These are phyloP conservation scores for Hippoglossus stenolepis DNA, from an alignment of 2,113 vertebrate genomes.

Conservation along the genomic window DNA sequence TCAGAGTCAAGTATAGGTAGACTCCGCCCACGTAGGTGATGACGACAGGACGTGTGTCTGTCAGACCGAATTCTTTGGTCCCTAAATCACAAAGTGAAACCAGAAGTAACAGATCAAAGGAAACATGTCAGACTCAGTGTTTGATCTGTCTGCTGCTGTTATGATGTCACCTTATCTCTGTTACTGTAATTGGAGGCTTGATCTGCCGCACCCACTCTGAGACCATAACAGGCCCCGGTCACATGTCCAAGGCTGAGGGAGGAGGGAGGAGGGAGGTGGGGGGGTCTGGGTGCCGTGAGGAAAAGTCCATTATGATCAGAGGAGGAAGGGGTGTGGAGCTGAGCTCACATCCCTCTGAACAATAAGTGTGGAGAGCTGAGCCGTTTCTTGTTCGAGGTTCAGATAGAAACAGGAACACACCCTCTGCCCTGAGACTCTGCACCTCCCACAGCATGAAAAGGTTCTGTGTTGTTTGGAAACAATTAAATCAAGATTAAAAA, in stretches of 20 bases:
- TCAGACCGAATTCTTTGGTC: no score
- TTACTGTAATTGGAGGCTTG: constrained; percentile 29
- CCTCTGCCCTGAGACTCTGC: not conserved
- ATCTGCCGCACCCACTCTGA: constrained; percentile 1
- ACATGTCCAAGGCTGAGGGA: constrained; percentile 15
- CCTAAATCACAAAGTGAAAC: no score
- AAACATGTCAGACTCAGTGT: no score
- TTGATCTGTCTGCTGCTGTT: constrained; percentile 8
- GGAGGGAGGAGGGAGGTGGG: not conserved
- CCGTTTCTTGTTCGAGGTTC: constrained; percentile 15
- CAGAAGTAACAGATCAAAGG: no score
- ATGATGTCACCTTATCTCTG: constrained; percentile 51
- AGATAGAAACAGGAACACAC: constrained; percentile 12
- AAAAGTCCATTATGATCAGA: constrained; percentile 53
- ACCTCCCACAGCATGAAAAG: not conserved
- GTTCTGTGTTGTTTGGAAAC: not conserved
- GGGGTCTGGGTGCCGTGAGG: constrained; percentile 9
- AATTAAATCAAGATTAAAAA: not conserved
- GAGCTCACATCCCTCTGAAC: constrained; percentile 60
- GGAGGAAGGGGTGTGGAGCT: constrained; percentile 55
- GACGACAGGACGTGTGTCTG: no score
- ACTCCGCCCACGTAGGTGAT: no score
- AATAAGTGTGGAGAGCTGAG: constrained; percentile 26
- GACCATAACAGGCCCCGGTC: constrained; percentile 7
- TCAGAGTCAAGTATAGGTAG: no score